Conservation (phyloP, 2,888 invertebrate species). For the Mactromeris polynyma region DNA sequence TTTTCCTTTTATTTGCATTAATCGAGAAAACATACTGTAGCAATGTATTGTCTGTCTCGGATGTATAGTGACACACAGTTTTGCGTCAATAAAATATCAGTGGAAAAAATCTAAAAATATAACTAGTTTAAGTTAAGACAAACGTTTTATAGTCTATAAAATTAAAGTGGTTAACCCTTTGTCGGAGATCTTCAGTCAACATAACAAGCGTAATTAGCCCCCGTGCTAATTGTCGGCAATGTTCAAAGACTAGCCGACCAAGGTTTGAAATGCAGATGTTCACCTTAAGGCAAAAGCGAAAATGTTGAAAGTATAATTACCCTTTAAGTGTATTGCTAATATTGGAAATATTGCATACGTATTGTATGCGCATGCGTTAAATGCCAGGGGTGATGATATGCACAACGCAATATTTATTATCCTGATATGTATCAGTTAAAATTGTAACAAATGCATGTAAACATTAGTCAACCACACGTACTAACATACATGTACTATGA, state of each 20-base stretch:
- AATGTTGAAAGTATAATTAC: slow-evolving; percentile 5
- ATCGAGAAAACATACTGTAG: background rate
- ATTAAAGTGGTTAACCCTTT: background rate
- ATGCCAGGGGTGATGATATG: background rate
- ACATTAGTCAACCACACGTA: too few species aligned
- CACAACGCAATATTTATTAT: background rate
- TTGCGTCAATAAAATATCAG: background rate
- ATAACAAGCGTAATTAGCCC: background rate
- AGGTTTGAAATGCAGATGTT: slow-evolving; percentile 10
- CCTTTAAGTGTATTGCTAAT: background rate
- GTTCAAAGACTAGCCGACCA: background rate
- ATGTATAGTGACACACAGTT: background rate
- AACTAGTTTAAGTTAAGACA: background rate
- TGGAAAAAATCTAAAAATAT: background rate
- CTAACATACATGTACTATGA: too few species aligned
- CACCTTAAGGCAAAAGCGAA: background rate
- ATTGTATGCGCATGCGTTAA: background rate
- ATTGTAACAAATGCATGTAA: background rate
- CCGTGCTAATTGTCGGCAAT: slow-evolving; percentile 1
- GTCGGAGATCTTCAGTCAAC: background rate
- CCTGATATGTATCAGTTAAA: background rate
- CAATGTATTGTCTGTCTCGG: background rate
- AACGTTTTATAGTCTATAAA: background rate
- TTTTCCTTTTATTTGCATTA: background rate
- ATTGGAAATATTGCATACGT: background rate